A percentile compares a stretch with the other conserved stretches of the same genome.
phyloP scores from a whole-genome alignment of 2,888 invertebrate genomes.

The Aspidapion aeneum region DNA sequence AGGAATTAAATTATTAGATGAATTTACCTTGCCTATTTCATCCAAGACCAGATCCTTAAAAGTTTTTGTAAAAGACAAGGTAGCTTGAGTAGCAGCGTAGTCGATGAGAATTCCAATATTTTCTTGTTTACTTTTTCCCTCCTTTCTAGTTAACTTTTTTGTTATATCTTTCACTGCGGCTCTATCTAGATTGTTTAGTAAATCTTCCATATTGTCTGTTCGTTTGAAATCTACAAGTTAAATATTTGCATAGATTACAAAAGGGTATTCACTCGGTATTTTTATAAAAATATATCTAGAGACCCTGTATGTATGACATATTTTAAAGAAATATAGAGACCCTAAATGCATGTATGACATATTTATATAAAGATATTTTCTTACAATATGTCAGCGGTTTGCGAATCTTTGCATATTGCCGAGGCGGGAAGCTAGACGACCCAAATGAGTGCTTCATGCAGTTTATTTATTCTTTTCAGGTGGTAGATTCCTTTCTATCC shows the following conservation, averaged over 20 bases:
- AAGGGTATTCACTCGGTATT: not conserved
- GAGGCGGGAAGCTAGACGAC: too few relatives aligned
- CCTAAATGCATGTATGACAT: too few relatives aligned
- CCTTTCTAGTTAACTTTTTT: constrained; percentile 20
- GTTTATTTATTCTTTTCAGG: too few relatives aligned
- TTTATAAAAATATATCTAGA: too few relatives aligned
- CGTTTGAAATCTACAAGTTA: constrained; percentile 22
- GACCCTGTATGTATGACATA: too few relatives aligned
- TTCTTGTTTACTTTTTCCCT: constrained; percentile 26
- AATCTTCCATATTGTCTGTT: constrained; percentile 12
- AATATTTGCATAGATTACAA: constrained; percentile 8
- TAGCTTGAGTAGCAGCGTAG: constrained; percentile 33
- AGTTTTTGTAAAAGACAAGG: constrained; percentile 33
- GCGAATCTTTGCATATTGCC: too few relatives aligned
- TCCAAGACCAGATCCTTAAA: constrained; percentile 33
- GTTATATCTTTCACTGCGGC: constrained; percentile 22
- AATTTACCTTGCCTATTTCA: constrained; percentile 24
- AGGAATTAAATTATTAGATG: too few relatives aligned
- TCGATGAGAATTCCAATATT: constrained; percentile 31
- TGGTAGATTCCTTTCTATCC: too few relatives aligned
- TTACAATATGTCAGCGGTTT: too few relatives aligned
- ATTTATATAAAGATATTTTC: too few relatives aligned
- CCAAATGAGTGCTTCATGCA: too few relatives aligned
- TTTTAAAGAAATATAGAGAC: too few relatives aligned
- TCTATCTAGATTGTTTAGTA: constrained; percentile 19